Evolutionary conservation across 2,888 invertebrate genomes (phyloP), one percentile per base, ranked within the genome.

Genomic region (Ormyrus pomaceus): DNA sequence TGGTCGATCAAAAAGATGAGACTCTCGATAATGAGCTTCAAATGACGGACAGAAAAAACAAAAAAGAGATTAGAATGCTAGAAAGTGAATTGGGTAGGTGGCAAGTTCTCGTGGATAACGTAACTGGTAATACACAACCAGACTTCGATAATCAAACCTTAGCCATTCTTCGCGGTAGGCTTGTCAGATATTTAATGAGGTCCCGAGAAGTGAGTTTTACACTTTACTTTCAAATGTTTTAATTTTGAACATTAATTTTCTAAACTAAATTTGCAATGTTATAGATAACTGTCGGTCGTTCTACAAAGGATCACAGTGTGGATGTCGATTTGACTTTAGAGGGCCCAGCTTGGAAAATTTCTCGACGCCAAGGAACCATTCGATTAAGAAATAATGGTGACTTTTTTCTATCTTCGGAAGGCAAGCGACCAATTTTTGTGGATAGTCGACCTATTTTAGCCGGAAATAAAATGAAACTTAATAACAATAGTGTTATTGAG

Each of bases 401-500:
- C 89, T 99, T 99, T 91, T 97, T 97, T 89, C 93, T 99, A 86
- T 95, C 96, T 34, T 99, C 99, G 65, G 98, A 98, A 90, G 99
- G 99, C 34, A 97, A 98, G 89, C 92, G 98, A 81, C 96, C 98
- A 2, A 95, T 99, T 87, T 98, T 96, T 90, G 96, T 99, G 6
- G 98, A 99, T 90, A 98, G 98, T 2, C 94, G 95, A 81, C 98
- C 98, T 0, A 93, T 99, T 75, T 92, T 97, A 9, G 94, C 94
- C 71, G 98, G 97, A 65, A 96, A 95, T 91, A 98, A 97, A 92
- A 95, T 96, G 77, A 95, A 97, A 86, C 93, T 99, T 13, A 96
- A 95, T 88, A 97, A 99, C 91, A 98, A 98, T 90, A 96, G 97
- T 83, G 96, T 98, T 10, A 95, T 99, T 74, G 99, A 99, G 94